A percentile compares a stretch with the other conserved stretches of the same genome.
phyloP scores from a whole-genome alignment of 2,113 vertebrate species.

The Dissostichus mawsoni region DNA sequence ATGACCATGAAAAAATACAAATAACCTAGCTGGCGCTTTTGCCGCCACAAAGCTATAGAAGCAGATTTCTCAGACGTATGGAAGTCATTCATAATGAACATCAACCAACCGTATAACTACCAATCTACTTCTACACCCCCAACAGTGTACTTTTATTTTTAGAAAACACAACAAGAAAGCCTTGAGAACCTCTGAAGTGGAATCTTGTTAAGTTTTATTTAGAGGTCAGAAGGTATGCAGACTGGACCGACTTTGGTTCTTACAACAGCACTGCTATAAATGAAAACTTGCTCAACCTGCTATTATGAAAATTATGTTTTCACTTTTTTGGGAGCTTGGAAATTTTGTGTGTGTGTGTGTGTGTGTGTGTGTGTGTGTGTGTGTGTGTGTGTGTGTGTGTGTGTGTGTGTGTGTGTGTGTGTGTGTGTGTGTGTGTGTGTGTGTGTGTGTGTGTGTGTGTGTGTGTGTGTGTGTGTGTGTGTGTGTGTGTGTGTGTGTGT shows the following conservation, averaged over 20 bases:
- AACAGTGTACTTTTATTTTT: constrained; percentile 57
- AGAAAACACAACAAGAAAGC: constrained; percentile 57
- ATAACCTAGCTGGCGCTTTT: neutral
- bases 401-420: constrained; percentile 15
- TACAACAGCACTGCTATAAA: constrained; percentile 71
- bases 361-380: constrained; percentile 30
- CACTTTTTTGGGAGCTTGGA: constrained; percentile 56
- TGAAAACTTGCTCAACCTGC: constrained; percentile 76
- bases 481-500: constrained; percentile 29
- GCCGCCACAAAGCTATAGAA: constrained; percentile 26
- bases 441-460: constrained; percentile 20
- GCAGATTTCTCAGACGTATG: constrained; percentile 51
- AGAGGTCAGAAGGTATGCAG: constrained; percentile 64
- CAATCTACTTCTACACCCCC: constrained; percentile 25
- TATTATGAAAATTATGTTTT: constrained; percentile 77
- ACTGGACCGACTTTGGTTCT: constrained; percentile 53
- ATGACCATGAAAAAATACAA: constrained; percentile 15
- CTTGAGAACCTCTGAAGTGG: constrained; percentile 59
- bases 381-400: constrained; percentile 31
- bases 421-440: constrained; percentile 29
- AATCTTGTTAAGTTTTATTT: constrained; percentile 62
- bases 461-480: constrained; percentile 23
- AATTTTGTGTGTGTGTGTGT: constrained; percentile 47
- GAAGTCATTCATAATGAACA: constrained; percentile 51
- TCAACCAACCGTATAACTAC: constrained; percentile 7